phyloP scores from a whole-genome alignment of 1,140 invertebrate genomes.

The Scaptomyza hsui region DNA sequence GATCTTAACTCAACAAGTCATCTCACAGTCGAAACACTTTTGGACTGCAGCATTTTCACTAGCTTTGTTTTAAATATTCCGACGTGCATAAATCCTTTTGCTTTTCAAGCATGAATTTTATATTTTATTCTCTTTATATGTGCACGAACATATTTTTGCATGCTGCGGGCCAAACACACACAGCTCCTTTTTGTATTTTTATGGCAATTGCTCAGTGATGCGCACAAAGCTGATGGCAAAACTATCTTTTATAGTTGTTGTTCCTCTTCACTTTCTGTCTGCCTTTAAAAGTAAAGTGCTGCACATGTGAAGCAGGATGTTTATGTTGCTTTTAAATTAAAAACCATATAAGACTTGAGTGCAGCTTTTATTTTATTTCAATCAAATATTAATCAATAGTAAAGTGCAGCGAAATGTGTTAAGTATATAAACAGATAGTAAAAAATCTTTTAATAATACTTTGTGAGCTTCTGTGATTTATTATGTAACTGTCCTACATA shows the following conservation, averaged over 20 bases:
- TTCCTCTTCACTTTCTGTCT: slow-evolving; percentile 7
- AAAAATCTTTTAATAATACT: no score
- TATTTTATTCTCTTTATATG: slow-evolving; percentile 13
- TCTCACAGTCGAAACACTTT: background rate
- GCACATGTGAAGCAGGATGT: background rate
- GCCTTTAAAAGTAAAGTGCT: background rate
- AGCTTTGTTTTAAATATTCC: slow-evolving; percentile 13
- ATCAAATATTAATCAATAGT: background rate
- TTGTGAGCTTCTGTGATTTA: slow-evolving; percentile 13
- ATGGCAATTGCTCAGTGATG: slow-evolving; percentile 24
- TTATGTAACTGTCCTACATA: slow-evolving; percentile 10
- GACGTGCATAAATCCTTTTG: slow-evolving; percentile 9
- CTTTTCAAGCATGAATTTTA: slow-evolving; percentile 15
- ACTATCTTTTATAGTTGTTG: background rate
- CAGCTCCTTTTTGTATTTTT: no score
- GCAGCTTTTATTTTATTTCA: background rate
- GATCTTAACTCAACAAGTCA: background rate
- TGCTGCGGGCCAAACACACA: slow-evolving; percentile 9
- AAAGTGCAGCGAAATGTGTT: no score
- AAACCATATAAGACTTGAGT: background rate
- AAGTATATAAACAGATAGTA: no score
- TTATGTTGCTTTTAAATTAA: background rate
- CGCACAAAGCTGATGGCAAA: slow-evolving; percentile 19
- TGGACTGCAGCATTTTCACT: no score
- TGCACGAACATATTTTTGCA: slow-evolving; percentile 3